Evolutionary conservation across 2,797 vertebrate genomes (phyloP).

Genomic region (Neoniphon sammara): DNA sequence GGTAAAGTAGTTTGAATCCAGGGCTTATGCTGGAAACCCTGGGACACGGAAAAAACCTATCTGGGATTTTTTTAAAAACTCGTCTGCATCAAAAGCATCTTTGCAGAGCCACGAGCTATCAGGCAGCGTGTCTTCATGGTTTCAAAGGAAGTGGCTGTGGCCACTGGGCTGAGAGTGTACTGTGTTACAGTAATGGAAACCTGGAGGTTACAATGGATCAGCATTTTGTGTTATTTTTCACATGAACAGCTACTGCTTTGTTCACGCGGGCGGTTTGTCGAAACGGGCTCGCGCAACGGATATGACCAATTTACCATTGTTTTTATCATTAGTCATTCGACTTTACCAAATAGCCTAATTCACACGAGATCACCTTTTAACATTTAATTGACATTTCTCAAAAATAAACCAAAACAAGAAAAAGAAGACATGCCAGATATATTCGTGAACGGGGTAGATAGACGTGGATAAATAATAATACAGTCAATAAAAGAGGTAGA

Average conservation of each 20-base stretch:
- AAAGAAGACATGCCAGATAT: not conserved
- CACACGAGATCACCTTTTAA: conserved; percentile 40
- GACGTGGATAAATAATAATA: not conserved
- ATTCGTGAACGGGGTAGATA: not conserved
- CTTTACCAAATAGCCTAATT: not conserved
- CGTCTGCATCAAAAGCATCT: conserved; percentile 41
- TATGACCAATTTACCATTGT: not conserved
- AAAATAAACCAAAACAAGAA: not conserved
- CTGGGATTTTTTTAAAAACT: not conserved
- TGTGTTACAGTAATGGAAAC: conserved; percentile 15
- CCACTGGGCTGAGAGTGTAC: conserved; percentile 13
- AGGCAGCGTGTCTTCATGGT: conserved; percentile 30
- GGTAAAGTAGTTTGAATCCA: conserved; percentile 64
- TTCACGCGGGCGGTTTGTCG: not conserved
- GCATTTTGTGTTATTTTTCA: not conserved
- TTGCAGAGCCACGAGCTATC: conserved; percentile 48
- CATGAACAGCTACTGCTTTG: not conserved
- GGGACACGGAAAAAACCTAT: not conserved
- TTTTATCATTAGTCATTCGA: not conserved
- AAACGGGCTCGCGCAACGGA: not conserved
- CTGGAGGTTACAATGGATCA: conserved; percentile 1
- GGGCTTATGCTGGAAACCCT: not conserved
- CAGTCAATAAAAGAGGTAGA: not conserved
- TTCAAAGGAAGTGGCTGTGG: conserved; percentile 13
- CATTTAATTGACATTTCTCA: not conserved